Percentiles rank a stretch among this genome's conserved stretches.
These are phyloP conservation scores for Smutsia gigantea DNA, from an alignment of 2,797 vertebrate species.

Conservation along the genomic window DNA sequence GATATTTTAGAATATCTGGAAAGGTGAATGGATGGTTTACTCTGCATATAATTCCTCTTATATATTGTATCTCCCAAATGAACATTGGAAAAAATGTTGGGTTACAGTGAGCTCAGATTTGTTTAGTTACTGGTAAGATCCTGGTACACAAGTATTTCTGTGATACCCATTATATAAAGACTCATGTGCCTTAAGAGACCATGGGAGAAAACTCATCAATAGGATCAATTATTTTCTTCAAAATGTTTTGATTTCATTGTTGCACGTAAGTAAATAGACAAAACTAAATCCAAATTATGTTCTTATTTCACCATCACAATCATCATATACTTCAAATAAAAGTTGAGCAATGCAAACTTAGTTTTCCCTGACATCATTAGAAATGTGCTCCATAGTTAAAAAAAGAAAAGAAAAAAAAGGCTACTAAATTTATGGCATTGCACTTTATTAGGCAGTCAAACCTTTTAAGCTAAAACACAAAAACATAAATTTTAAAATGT, in stretches of 20 bases:
- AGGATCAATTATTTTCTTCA: neutral
- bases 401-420: neutral
- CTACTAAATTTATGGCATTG: neutral
- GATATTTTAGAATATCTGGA: neutral
- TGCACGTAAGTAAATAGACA: neutral
- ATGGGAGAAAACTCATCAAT: neutral
- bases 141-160: neutral
- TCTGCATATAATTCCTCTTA: neutral
- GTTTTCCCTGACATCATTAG: neutral
- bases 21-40: neutral
- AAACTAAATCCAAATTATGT: neutral
- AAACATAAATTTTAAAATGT: neutral
- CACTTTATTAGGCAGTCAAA: neutral
- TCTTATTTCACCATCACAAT: neutral
- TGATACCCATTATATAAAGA: neutral
- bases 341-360: neutral
- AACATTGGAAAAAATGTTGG: neutral
- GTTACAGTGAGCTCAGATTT: neutral
- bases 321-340: slow-evolving; percentile 8
- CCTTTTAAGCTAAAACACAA: neutral
- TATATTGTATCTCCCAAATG: neutral
- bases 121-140: neutral
- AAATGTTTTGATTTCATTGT: slow-evolving; percentile 8
- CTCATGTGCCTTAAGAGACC: neutral
- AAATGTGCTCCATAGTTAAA: neutral